These are phyloP conservation scores for Trachemys scripta DNA, from an alignment of 2,113 vertebrate species.

Conservation along the genomic window DNA sequence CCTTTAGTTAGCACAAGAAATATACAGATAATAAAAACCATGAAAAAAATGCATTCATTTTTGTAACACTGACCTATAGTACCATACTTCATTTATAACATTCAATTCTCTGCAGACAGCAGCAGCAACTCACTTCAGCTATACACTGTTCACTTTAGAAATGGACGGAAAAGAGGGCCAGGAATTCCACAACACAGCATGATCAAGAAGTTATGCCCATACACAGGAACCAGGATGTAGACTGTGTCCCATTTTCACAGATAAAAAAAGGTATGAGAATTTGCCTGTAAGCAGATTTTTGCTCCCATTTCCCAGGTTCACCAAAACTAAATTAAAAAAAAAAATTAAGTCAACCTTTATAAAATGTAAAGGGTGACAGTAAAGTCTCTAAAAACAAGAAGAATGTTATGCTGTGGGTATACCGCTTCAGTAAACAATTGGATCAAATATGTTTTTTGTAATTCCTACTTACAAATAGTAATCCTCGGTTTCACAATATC, in stretches of 20 bases:
- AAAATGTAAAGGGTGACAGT: background rate
- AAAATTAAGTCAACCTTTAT: background rate
- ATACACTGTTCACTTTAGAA: background rate
- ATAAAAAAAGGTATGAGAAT: background rate
- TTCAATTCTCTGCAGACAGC: background rate
- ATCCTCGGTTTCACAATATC: too few relatives aligned
- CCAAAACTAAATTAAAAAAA: background rate
- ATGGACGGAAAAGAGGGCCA: background rate
- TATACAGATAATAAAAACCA: background rate
- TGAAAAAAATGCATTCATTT: background rate
- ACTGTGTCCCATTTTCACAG: background rate
- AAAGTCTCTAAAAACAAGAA: background rate
- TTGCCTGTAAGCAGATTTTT: background rate
- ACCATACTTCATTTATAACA: background rate
- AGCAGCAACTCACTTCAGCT: background rate
- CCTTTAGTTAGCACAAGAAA: background rate
- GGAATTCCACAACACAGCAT: background rate
- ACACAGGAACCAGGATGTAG: background rate
- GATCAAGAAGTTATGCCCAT: background rate
- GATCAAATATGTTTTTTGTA: too few relatives aligned
- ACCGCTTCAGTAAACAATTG: too few relatives aligned
- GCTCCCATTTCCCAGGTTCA: background rate
- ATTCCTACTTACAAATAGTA: too few relatives aligned
- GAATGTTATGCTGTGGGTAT: too few relatives aligned
- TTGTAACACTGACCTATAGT: background rate